Percentiles rank a stretch among this genome's conserved stretches.
Conservation (phyloP, 1,140 invertebrate species). For the Vollenhovia emeryi region DNA sequence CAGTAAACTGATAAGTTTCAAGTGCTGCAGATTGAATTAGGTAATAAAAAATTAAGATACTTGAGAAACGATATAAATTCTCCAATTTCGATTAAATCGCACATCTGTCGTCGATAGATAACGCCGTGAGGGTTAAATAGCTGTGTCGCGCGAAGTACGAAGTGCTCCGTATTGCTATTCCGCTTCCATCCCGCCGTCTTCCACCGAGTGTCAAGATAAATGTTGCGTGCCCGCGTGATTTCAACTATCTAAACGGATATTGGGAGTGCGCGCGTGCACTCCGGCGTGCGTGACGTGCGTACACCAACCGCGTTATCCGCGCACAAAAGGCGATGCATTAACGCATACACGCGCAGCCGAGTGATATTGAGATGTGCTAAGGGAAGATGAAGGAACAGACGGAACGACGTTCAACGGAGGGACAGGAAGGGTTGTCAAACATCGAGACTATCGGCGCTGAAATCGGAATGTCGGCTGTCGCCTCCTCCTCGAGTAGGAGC, state of each 20-base stretch:
- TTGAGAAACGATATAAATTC: neutral
- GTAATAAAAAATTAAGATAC: neutral
- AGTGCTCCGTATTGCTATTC: conserved; percentile 68
- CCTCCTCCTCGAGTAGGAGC: neutral
- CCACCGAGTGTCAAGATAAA: conserved; percentile 38
- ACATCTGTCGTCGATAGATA: conserved; percentile 34
- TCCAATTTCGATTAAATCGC: conserved; percentile 70
- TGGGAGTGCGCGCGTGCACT: conserved; percentile 17
- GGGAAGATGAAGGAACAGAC: conserved; percentile 64
- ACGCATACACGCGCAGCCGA: conserved; percentile 61
- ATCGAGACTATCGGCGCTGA: neutral
- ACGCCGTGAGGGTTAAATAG: conserved; percentile 29
- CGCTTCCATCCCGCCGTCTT: conserved; percentile 48
- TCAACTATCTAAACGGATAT: conserved; percentile 38
- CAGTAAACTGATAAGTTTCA: neutral
- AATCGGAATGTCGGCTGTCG: neutral
- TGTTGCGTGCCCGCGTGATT: conserved; percentile 69
- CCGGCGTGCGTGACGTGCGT: conserved; percentile 60
- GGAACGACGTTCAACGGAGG: neutral
- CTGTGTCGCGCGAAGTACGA: conserved; percentile 65
- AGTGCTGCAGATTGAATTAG: neutral
- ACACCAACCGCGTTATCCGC: conserved; percentile 17
- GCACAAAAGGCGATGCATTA: conserved; percentile 70
- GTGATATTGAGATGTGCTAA: conserved; percentile 77
- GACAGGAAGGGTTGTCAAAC: conserved; percentile 13